Evolutionary conservation across 2,113 vertebrate genomes (phyloP).

Genomic region (Apodemus sylvaticus): DNA sequence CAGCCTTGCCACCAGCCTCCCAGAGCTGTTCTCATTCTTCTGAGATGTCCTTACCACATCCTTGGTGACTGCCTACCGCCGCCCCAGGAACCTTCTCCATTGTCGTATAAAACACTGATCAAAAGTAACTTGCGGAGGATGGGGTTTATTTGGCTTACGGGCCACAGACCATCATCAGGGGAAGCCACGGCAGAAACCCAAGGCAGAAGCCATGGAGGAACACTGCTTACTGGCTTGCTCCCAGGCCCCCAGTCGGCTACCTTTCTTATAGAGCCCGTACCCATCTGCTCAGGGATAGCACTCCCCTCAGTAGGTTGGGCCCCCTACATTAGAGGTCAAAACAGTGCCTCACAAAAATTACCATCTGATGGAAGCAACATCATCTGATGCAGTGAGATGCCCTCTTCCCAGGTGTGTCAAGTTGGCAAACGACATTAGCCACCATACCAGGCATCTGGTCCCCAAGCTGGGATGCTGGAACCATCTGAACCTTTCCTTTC

Average conservation of each 20-base stretch:
- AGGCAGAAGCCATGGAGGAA: background rate
- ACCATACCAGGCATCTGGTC: background rate
- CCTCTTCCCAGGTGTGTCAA: background rate
- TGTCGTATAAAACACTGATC: background rate
- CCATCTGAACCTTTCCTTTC: background rate
- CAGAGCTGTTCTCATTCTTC: background rate
- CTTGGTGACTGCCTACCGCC: accelerated
- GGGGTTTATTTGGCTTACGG: background rate
- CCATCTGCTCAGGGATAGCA: background rate
- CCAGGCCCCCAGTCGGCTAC: background rate
- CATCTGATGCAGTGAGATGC: background rate
- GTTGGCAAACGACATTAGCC: background rate
- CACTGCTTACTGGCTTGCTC: background rate
- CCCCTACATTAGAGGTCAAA: background rate
- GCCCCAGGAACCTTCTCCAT: background rate
- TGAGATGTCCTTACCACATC: accelerated
- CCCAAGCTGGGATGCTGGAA: background rate
- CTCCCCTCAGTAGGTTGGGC: background rate
- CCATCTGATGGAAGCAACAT: background rate
- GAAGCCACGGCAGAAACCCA: background rate
- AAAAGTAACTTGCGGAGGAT: background rate
- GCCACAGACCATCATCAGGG: background rate
- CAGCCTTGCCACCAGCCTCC: background rate
- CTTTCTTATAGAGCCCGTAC: background rate
- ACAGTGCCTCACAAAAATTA: background rate